A percentile compares a stretch with the other conserved stretches of the same genome.
phyloP scores from a whole-genome alignment of 2,888 invertebrate genomes.

The Branchipolynoe longqiensis region DNA sequence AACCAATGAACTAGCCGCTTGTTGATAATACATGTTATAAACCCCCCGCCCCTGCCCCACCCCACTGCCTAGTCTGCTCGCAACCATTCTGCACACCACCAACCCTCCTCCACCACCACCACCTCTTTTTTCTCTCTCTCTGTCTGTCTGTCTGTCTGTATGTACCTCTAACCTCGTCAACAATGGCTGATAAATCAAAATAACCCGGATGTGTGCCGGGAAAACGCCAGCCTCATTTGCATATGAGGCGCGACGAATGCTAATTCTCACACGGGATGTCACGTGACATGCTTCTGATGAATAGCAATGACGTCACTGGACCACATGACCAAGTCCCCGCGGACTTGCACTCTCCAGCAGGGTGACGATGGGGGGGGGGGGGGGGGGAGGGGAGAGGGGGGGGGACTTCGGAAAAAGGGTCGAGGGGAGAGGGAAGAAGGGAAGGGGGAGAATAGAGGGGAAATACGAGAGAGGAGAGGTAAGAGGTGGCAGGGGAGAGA shows the following conservation, averaged over 20 bases:
- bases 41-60: not conserved
- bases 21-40: too few species aligned
- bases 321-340: slow-evolving; percentile 21
- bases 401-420: too few species aligned
- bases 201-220: slow-evolving; percentile 22
- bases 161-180: too few species aligned
- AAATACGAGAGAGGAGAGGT: too few species aligned
- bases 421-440: too few species aligned
- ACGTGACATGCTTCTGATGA: slow-evolving; percentile 50
- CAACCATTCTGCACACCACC: not conserved
- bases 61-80: not conserved
- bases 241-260: slow-evolving; percentile 23
- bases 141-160: too few species aligned
- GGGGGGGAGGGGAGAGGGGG: too few species aligned
- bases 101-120: not conserved
- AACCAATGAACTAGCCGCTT: too few species aligned
- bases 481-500: too few species aligned
- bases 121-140: not conserved
- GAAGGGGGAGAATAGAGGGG: too few species aligned
- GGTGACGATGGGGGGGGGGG: too few species aligned
- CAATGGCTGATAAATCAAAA: slow-evolving; percentile 46
- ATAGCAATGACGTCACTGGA: slow-evolving; percentile 47
- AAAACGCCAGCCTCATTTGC: slow-evolving; percentile 28
- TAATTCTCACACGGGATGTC: slow-evolving; percentile 39
- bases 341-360: not conserved